Percentiles rank a stretch among this genome's conserved stretches.
phyloP scores from a whole-genome alignment of 2,113 vertebrate genomes.

The Zosterops pallidus region DNA sequence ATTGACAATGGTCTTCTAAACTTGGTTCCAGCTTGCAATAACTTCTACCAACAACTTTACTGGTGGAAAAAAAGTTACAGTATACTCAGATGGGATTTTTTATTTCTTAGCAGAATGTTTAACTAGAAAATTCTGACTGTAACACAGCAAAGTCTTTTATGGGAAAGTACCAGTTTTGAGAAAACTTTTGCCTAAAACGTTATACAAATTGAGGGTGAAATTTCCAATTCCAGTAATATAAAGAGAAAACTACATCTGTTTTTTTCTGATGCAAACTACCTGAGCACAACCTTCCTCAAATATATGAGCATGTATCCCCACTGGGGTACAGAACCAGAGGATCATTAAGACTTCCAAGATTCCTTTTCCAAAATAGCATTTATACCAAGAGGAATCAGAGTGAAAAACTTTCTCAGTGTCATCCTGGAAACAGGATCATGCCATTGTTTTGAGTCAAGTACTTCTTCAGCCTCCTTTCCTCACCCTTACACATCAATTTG shows the following conservation, averaged over 20 bases:
- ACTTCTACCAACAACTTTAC: not conserved
- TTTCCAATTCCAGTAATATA: not conserved
- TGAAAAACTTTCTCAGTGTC: not conserved
- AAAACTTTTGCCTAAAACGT: not conserved
- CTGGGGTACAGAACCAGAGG: not conserved
- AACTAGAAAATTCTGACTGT: not conserved
- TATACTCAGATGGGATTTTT: not conserved
- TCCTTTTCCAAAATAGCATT: not conserved
- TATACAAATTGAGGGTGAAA: not conserved
- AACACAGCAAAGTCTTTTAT: not conserved
- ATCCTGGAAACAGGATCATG: not conserved
- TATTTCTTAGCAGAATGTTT: not conserved
- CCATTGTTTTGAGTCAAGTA: not conserved
- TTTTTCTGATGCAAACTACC: not conserved
- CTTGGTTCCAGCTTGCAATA: not conserved
- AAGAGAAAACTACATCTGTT: not conserved
- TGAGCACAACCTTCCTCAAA: not conserved
- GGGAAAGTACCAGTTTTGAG: not conserved
- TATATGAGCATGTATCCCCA: not conserved
- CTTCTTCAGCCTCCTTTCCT: not conserved
- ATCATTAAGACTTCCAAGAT: not conserved
- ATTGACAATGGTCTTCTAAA: not conserved
- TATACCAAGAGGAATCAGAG: not conserved
- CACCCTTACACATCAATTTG: not conserved
- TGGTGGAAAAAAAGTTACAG: not conserved